Percentiles rank a stretch among this genome's conserved stretches.
These are phyloP conservation scores for Neotragus pygmaeus DNA, from an alignment of 2,113 vertebrate genomes.

Conservation along the genomic window DNA sequence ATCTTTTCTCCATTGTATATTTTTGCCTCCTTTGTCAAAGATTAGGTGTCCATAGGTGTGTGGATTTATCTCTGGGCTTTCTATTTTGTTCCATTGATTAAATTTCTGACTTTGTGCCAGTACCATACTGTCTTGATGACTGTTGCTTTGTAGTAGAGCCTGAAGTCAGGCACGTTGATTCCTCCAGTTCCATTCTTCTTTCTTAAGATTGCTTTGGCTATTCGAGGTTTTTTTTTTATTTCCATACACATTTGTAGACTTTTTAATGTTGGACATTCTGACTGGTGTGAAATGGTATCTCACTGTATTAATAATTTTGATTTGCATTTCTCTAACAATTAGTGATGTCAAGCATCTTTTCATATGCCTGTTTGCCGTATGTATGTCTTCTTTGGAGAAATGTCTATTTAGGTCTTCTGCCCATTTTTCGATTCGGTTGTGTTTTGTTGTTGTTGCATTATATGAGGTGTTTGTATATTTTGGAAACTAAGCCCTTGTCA, in stretches of 20 bases:
- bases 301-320: neutral
- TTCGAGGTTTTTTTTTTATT: neutral
- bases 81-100: neutral
- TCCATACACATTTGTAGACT: neutral
- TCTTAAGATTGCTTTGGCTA: neutral
- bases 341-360: neutral
- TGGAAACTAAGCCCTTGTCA: neutral
- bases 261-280: neutral
- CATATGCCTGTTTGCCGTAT: neutral
- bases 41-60: rapidly evolving
- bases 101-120: neutral
- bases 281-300: neutral
- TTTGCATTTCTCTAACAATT: neutral
- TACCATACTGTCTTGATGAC: neutral
- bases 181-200: neutral
- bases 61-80: neutral
- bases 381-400: neutral
- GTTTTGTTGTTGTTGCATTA: neutral
- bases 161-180: neutral
- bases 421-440: neutral
- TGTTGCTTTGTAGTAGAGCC: neutral
- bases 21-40: neutral
- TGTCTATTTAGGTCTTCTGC: neutral
- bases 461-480: neutral
- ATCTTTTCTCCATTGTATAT: neutral